Percentiles rank a stretch among this genome's conserved stretches.
phyloP scores from a whole-genome alignment of 2,888 invertebrate species.

The Agrotis exclamationis region DNA sequence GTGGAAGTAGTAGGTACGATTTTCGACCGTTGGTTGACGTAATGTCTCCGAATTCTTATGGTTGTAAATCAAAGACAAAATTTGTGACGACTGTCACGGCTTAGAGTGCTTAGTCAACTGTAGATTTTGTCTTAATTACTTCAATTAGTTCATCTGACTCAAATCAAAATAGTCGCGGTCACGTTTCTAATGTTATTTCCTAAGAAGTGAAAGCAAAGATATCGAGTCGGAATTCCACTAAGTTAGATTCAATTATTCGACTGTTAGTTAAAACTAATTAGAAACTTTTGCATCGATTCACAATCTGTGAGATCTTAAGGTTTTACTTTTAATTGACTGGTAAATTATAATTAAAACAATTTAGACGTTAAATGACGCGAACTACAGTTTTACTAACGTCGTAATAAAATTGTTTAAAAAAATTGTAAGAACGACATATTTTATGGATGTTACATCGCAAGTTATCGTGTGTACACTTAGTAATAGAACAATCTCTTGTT shows the following conservation, averaged over 20 bases:
- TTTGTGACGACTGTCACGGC: neutral
- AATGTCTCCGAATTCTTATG: too few species aligned
- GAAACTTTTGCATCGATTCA: constrained; percentile 40
- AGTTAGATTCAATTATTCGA: constrained; percentile 23
- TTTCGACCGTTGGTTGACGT: too few species aligned
- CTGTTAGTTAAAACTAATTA: constrained; percentile 45
- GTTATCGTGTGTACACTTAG: constrained; percentile 13
- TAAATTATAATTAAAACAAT: constrained; percentile 37
- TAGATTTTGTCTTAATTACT: neutral
- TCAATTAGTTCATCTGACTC: neutral
- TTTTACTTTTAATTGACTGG: constrained; percentile 30
- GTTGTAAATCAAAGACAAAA: neutral
- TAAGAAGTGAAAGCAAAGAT: constrained; percentile 30
- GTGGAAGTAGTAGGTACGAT: too few species aligned
- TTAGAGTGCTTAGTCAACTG: neutral
- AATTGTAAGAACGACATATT: neutral
- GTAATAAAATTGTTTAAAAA: constrained; percentile 1
- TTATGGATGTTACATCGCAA: neutral
- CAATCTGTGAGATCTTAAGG: constrained; percentile 6
- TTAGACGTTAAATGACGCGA: neutral
- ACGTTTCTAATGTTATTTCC: constrained; percentile 15
- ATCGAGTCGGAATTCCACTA: constrained; percentile 21
- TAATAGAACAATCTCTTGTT: constrained; percentile 24
- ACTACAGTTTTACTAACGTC: neutral
- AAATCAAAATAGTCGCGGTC: constrained; percentile 23